Percentiles rank a stretch among this genome's conserved stretches.
These are phyloP conservation scores for Dynastes hyllus DNA, from an alignment of 2,888 invertebrate genomes.

Conservation along the genomic window DNA sequence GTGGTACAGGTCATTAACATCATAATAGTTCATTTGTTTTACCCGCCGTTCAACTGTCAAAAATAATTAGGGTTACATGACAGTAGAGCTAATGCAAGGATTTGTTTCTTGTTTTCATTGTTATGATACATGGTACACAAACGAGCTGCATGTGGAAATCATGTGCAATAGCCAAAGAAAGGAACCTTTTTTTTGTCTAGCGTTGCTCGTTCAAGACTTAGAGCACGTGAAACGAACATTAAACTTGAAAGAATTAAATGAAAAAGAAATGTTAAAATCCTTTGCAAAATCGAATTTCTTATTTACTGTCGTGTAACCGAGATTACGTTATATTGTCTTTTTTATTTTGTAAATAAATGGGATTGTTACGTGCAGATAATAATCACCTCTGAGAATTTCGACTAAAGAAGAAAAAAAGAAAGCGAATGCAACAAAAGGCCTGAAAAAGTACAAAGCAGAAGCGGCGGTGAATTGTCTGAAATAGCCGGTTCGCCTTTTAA, in stretches of 20 bases:
- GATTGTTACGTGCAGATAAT: conserved; percentile 17
- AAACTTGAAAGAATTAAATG: not conserved
- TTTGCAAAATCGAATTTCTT: not conserved
- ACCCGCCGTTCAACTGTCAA: conserved; percentile 51
- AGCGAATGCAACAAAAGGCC: conserved; percentile 26
- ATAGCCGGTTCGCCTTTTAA: conserved; percentile 34
- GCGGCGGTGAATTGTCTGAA: conserved; percentile 33
- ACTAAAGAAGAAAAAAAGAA: not conserved
- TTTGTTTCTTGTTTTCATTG: conserved; percentile 46
- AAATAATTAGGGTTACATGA: conserved; percentile 51
- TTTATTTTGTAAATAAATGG: not conserved
- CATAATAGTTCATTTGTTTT: conserved; percentile 53
- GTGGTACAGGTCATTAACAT: conserved; percentile 50
- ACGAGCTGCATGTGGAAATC: conserved; percentile 30
- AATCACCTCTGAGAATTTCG: not conserved
- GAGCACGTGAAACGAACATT: not conserved
- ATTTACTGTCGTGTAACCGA: not conserved
- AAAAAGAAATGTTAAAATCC: not conserved
- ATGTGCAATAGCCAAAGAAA: conserved; percentile 30
- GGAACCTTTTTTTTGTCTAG: conserved; percentile 23
- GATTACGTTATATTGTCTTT: not conserved
- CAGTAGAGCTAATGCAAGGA: conserved; percentile 47
- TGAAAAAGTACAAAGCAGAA: conserved; percentile 36
- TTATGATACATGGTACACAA: conserved; percentile 39
- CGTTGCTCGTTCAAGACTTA: not conserved